These are phyloP conservation scores for Gymnogyps californianus DNA, from an alignment of 2,113 vertebrate genomes.

Conservation along the genomic window DNA sequence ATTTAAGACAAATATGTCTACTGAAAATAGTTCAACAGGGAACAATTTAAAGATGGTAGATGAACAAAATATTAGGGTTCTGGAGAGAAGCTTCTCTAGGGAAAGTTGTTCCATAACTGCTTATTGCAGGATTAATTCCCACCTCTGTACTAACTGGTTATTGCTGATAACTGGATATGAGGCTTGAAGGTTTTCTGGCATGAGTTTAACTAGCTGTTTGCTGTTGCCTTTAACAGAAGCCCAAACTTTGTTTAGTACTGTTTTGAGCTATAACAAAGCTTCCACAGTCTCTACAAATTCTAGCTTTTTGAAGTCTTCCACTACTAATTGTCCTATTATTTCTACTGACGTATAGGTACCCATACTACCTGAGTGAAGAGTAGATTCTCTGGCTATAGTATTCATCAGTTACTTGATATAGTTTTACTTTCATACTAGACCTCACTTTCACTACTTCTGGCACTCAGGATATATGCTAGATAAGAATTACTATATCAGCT, in stretches of 20 bases:
- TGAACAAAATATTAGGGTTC: background rate
- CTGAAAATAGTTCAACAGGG: background rate
- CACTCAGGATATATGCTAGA: background rate
- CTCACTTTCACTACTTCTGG: background rate
- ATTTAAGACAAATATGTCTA: background rate
- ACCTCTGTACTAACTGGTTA: background rate
- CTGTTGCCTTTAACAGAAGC: background rate
- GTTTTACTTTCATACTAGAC: background rate
- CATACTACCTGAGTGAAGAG: background rate
- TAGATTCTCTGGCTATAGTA: background rate
- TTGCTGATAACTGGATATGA: background rate
- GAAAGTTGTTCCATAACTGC: background rate
- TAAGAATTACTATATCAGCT: background rate
- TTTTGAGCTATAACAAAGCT: background rate
- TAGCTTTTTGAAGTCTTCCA: background rate
- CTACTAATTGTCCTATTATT: background rate
- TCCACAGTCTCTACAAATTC: background rate
- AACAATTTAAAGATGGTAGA: background rate
- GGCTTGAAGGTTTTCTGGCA: background rate
- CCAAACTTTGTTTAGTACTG: background rate
- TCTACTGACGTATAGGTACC: background rate
- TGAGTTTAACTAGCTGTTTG: background rate
- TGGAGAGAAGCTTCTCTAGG: background rate
- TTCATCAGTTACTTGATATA: background rate
- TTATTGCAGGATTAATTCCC: background rate